Percentiles rank a stretch among this genome's conserved stretches.
Evolutionary conservation across 2,113 vertebrate genomes (phyloP).

Genomic region (Ovis canadensis): DNA sequence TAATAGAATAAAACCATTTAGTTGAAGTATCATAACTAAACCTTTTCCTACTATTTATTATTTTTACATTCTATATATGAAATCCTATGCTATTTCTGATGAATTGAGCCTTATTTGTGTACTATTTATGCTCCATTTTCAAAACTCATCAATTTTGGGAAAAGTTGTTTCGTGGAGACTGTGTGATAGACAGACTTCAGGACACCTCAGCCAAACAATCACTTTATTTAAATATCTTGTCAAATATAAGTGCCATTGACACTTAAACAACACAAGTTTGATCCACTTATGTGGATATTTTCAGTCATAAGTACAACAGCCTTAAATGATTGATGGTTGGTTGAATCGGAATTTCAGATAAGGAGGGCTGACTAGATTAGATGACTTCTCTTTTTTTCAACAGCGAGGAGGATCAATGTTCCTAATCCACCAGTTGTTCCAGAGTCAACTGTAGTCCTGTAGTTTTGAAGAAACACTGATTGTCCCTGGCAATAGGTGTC

Average conservation of each 20-base stretch:
- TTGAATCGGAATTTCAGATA: not conserved
- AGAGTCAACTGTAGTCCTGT: not conserved
- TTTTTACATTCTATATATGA: not conserved
- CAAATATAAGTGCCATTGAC: not conserved
- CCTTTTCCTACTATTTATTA: not conserved
- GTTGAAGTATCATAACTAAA: not conserved
- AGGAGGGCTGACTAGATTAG: not conserved
- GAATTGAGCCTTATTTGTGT: not conserved
- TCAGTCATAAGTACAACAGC: not conserved
- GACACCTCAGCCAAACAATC: not conserved
- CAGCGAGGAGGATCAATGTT: not conserved
- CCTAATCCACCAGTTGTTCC: not conserved
- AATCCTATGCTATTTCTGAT: not conserved
- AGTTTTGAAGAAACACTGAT: not conserved
- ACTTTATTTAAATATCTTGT: not conserved
- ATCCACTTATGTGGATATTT: not conserved
- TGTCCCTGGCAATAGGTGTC: not conserved
- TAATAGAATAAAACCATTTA: not conserved
- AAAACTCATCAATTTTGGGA: not conserved
- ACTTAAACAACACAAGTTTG: not conserved
- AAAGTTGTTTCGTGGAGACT: not conserved
- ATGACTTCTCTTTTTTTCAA: not conserved
- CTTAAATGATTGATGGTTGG: not conserved
- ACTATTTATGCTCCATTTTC: not conserved
- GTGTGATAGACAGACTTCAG: not conserved